phyloP scores from a whole-genome alignment of 1,140 invertebrate genomes.

The Aphelenchoides fujianensis region DNA sequence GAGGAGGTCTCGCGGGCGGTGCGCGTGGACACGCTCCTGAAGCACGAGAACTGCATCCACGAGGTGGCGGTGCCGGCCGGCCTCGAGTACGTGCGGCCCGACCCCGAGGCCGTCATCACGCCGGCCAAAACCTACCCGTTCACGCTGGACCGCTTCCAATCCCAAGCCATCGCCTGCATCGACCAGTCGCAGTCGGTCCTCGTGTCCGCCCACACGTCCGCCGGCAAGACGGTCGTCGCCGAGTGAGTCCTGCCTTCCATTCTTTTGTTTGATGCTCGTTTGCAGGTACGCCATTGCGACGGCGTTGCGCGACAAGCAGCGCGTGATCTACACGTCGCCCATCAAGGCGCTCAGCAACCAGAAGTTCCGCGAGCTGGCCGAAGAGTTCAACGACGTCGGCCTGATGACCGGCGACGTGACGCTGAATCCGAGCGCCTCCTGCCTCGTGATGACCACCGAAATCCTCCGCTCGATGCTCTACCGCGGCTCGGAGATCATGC shows the following conservation, averaged over 20 bases:
- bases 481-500: conserved; percentile 89
- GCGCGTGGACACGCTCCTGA: not conserved
- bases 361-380: conserved; percentile 95
- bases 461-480: conserved; percentile 98
- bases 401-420: conserved; percentile 98
- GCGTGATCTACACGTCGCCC: conserved; percentile 98
- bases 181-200: conserved; percentile 95
- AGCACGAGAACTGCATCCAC: conserved; percentile 53
- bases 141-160: conserved; percentile 94
- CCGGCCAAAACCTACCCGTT: conserved; percentile 91
- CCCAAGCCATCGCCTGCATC: conserved; percentile 91
- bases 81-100: conserved; percentile 25
- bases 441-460: conserved; percentile 99
- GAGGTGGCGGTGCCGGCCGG: conserved; percentile 62
- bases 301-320: conserved; percentile 72
- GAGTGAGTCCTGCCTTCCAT: conserved; percentile 72
- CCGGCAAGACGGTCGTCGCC: conserved; percentile 97
- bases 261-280: conserved; percentile 11
- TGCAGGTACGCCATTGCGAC: conserved; percentile 72
- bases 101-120: conserved; percentile 26
- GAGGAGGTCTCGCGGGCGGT: not conserved
- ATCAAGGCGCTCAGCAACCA: conserved; percentile 99
- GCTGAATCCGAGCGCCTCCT: conserved; percentile 93
- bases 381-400: conserved; percentile 96
- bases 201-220: conserved; percentile 98